These are phyloP conservation scores for Turritopsis dohrnii DNA, from an alignment of 30 jellyfish, hydroid and myxozoan species.

Conservation along the genomic window DNA sequence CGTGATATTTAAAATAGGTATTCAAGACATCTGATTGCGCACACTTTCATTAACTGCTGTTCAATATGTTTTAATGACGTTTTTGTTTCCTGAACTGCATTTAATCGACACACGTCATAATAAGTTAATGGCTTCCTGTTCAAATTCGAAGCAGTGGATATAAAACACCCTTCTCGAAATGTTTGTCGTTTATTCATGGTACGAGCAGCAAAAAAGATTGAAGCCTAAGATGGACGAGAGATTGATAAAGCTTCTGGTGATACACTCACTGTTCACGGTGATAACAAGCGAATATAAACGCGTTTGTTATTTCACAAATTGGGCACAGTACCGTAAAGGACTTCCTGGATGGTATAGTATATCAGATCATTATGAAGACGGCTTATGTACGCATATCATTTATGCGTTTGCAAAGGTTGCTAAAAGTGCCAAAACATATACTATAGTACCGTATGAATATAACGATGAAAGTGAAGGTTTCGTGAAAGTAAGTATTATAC, in stretches of 20 bases:
- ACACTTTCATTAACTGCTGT: background rate
- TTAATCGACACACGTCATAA: background rate
- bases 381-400: slow-evolving; percentile 26
- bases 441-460: slow-evolving; percentile 1
- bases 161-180: background rate
- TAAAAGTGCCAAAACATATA: background rate
- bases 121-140: background rate
- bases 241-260: background rate
- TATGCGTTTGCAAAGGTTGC: slow-evolving; percentile 9
- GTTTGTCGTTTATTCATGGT: background rate
- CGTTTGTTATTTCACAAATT: slow-evolving; percentile 26
- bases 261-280: background rate
- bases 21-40: background rate
- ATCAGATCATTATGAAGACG: slow-evolving; percentile 11
- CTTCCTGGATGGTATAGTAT: background rate
- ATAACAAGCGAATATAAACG: background rate
- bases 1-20: too few relatives aligned
- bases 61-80: background rate
- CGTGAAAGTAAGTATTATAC: background rate
- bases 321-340: slow-evolving; percentile 26
- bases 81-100: background rate
- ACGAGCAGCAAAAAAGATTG: background rate
- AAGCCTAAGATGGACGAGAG: background rate
- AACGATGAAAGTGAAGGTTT: slow-evolving; percentile 10
- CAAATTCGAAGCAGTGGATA: background rate